A percentile compares a stretch with the other conserved stretches of the same genome.
Evolutionary conservation across 92 coral and sea anemone species (phyloP).

Genomic region (Parazoanthus darwini): DNA sequence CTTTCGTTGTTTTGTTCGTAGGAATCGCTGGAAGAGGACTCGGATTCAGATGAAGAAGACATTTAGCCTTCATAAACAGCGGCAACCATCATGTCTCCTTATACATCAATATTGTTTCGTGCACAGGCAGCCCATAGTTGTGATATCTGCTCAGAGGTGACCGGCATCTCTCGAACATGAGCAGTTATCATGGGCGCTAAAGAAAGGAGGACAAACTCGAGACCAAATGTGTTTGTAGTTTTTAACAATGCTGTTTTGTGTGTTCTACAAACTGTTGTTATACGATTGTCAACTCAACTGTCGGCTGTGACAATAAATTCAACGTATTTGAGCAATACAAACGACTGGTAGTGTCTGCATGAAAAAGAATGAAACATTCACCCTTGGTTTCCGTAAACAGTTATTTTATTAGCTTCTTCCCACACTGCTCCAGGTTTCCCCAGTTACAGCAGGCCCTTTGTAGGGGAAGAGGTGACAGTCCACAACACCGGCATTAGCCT

Average conservation of each 20-base stretch:
- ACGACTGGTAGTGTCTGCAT: not conserved
- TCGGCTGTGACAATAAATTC: not conserved
- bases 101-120: not conserved
- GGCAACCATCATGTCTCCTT: not conserved
- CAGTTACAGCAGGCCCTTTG: too few species aligned
- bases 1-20: constrained; percentile 19
- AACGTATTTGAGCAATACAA: not conserved
- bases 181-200: not conserved
- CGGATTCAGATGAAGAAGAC: constrained; percentile 89
- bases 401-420: too few species aligned
- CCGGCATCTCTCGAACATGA: not conserved
- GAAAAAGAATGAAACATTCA: too few species aligned
- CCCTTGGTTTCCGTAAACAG: too few species aligned
- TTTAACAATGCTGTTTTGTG: not conserved
- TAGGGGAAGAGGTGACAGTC: too few species aligned
- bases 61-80: constrained; percentile 31
- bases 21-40: constrained; percentile 86
- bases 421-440: too few species aligned
- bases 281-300: not conserved
- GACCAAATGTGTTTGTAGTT: not conserved
- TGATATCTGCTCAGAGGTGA: not conserved
- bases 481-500: too few species aligned
- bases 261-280: not conserved
- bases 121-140: not conserved
- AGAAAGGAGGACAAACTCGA: not conserved